phyloP scores from a whole-genome alignment of 2,888 invertebrate genomes.

The Homarus gammarus region DNA sequence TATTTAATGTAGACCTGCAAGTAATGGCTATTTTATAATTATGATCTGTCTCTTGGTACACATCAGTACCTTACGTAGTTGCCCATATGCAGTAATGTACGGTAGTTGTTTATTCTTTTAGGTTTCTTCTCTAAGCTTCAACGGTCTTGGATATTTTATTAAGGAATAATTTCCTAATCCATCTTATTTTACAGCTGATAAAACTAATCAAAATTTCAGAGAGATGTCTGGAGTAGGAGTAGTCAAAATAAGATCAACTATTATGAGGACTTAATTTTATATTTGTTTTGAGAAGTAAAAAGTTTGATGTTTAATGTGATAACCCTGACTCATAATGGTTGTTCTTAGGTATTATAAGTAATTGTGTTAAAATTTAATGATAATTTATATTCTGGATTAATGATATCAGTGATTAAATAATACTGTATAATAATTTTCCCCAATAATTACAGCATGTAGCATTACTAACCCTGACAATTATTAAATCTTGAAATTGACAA shows the following conservation, averaged over 20 bases:
- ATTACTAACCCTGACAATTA: conserved; percentile 39
- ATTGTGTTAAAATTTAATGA: neutral
- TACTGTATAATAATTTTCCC: neutral
- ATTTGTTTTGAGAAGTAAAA: neutral
- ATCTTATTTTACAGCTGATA: conserved; percentile 24
- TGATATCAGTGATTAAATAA: conserved; percentile 48
- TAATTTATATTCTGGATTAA: conserved; percentile 37
- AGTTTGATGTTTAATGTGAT: neutral
- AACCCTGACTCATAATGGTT: conserved; percentile 14
- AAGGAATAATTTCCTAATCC: neutral
- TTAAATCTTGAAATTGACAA: conserved; percentile 47
- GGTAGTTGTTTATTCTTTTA: conserved; percentile 21
- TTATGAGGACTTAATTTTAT: conserved; percentile 9
- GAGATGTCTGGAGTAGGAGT: neutral
- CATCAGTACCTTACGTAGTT: neutral
- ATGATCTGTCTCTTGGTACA: neutral
- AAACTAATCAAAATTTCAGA: conserved; percentile 28
- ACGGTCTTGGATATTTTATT: neutral
- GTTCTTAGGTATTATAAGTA: neutral
- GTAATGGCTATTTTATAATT: conserved; percentile 25
- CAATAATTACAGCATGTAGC: conserved; percentile 49
- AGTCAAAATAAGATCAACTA: conserved; percentile 4
- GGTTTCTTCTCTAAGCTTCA: conserved; percentile 15
- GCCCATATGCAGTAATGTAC: too few relatives aligned
- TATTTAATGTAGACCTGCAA: neutral